A percentile compares a stretch with the other conserved stretches of the same genome.
Evolutionary conservation across 2,797 vertebrate genomes (phyloP).

Genomic region (Heliangelus exortis): DNA sequence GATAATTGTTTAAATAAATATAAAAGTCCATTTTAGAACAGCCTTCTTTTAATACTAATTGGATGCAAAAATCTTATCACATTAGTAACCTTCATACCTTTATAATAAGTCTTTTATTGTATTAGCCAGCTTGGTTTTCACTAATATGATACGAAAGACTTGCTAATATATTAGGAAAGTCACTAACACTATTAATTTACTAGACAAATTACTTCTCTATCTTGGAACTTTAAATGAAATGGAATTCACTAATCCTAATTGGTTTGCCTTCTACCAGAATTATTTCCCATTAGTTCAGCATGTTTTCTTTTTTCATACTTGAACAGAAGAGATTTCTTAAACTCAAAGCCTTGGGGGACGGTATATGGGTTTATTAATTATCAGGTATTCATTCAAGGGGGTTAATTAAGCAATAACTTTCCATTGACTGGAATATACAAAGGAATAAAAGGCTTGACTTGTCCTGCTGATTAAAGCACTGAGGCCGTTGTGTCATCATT

Average conservation of each 20-base stretch:
- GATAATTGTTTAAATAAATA: constrained; percentile 62
- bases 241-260: constrained; percentile 86
- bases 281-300: constrained; percentile 85
- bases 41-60: constrained; percentile 65
- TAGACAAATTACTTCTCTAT: constrained; percentile 84
- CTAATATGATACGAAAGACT: constrained; percentile 80
- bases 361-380: constrained; percentile 83
- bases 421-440: constrained; percentile 78
- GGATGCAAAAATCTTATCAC: constrained; percentile 74
- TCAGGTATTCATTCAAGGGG: constrained; percentile 83
- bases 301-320: constrained; percentile 78
- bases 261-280: constrained; percentile 81
- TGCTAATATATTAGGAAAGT: constrained; percentile 80
- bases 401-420: constrained; percentile 85
- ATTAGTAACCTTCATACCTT: constrained; percentile 75
- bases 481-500: constrained; percentile 57
- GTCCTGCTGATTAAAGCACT: constrained; percentile 75
- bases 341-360: constrained; percentile 79
- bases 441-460: constrained; percentile 78
- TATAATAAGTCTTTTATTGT: constrained; percentile 76
- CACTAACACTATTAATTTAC: constrained; percentile 83
- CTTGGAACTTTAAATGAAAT: constrained; percentile 85
- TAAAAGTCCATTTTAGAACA: constrained; percentile 56
- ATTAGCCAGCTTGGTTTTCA: constrained; percentile 79
- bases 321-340: constrained; percentile 79